Percentiles rank a stretch among this genome's conserved stretches.
phyloP scores from a whole-genome alignment of 2,113 vertebrate species.

The Caretta caretta region DNA sequence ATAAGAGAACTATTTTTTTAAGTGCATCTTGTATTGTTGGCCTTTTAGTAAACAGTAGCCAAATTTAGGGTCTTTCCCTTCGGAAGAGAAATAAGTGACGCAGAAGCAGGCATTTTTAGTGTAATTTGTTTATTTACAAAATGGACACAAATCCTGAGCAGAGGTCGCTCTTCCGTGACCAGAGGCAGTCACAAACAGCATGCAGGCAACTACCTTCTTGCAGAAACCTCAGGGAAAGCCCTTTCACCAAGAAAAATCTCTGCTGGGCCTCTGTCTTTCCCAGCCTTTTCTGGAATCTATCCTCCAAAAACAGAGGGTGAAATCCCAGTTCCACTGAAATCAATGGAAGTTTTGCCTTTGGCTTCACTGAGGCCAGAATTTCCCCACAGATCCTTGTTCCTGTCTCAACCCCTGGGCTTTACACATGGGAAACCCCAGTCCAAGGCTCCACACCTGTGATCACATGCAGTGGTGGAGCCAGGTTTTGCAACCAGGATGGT shows the following conservation, averaged over 20 bases:
- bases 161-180: background rate
- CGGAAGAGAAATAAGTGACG: background rate
- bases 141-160: background rate
- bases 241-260: background rate
- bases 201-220: background rate
- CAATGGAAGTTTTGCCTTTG: background rate
- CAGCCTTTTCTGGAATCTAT: background rate
- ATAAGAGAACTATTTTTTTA: background rate
- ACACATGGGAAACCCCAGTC: background rate
- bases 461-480: background rate
- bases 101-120: background rate
- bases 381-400: background rate
- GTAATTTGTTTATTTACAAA: background rate
- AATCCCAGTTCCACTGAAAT: background rate
- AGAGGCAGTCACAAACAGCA: background rate
- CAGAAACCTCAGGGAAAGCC: background rate
- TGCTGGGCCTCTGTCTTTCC: background rate
- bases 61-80: background rate
- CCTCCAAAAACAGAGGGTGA: background rate
- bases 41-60: background rate
- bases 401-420: background rate
- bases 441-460: background rate
- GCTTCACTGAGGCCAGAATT: background rate
- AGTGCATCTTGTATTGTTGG: background rate
- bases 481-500: background rate